Percentiles rank a stretch among this genome's conserved stretches.
These are phyloP conservation scores for Heliconius hortense DNA, from an alignment of 2,888 invertebrate genomes.

Conservation along the genomic window DNA sequence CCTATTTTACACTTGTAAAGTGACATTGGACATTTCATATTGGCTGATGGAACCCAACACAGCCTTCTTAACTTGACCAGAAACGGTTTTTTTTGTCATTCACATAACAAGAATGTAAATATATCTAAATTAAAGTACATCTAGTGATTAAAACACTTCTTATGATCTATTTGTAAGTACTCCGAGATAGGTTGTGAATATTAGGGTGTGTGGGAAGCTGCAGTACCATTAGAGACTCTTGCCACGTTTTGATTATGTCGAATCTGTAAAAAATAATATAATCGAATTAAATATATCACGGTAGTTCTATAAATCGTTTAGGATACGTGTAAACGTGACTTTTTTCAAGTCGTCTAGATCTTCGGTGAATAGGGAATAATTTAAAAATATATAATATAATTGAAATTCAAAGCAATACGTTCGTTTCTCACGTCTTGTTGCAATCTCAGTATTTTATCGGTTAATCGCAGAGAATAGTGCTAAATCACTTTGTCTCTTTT, in stretches of 20 bases:
- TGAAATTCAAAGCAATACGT: no score
- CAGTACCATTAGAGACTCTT: constrained; percentile 39
- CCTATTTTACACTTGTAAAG: no score
- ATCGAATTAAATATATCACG: constrained; percentile 20
- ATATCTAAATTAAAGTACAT: constrained; percentile 45
- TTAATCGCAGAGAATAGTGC: no score
- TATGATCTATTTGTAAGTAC: constrained; percentile 64
- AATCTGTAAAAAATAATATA: constrained; percentile 22
- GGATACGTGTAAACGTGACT: constrained; percentile 6
- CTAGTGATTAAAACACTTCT: constrained; percentile 66
- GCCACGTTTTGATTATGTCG: constrained; percentile 12
- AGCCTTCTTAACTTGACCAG: no score
- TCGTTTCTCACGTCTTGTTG: no score
- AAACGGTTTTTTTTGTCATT: background rate
- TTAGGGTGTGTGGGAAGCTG: constrained; percentile 45
- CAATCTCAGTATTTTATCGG: no score
- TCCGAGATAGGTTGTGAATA: constrained; percentile 51
- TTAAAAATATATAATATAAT: no score
- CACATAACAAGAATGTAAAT: background rate
- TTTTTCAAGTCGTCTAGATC: constrained; percentile 21
- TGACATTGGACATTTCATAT: no score
- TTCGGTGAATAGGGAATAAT: background rate
- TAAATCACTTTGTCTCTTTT: no score
- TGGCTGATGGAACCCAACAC: background rate
- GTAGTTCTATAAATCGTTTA: constrained; percentile 37